phyloP scores from a whole-genome alignment of 2,797 vertebrate species.

The Danionella dracula region DNA sequence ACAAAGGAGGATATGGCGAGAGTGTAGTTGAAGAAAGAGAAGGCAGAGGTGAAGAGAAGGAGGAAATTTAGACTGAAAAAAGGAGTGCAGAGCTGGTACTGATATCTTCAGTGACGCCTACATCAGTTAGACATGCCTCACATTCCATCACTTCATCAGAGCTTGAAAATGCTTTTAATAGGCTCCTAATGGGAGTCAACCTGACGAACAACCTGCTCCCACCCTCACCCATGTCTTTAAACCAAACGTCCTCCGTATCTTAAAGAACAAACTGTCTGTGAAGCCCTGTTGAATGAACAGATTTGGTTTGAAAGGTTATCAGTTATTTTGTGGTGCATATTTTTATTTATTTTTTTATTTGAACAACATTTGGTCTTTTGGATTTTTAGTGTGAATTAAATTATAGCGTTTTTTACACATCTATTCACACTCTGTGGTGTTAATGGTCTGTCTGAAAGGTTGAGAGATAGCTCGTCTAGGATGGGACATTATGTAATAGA shows the following conservation, averaged over 20 bases:
- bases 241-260: neutral
- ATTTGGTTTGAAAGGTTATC: neutral
- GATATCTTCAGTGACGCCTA: constrained; percentile 57
- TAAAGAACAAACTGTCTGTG: neutral
- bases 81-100: constrained; percentile 44
- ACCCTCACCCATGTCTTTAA: constrained; percentile 24
- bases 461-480: constrained; percentile 35
- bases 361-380: neutral
- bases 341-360: neutral
- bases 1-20: constrained; percentile 10
- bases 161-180: constrained; percentile 76
- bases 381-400: too few species aligned
- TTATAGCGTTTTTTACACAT: too few species aligned
- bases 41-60: neutral
- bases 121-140: constrained; percentile 69
- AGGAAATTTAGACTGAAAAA: neutral
- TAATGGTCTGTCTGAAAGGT: constrained; percentile 31
- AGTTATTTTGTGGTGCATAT: neutral
- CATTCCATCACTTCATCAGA: constrained; percentile 82
- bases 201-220: constrained; percentile 6
- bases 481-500: constrained; percentile 49
- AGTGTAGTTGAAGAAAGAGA: constrained; percentile 3
- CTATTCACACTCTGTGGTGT: constrained; percentile 24
- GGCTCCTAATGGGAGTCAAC: constrained; percentile 53
- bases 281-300: neutral